A percentile compares a stretch with the other conserved stretches of the same genome.
Conservation (phyloP, 2,888 invertebrate genomes). For the Leptopilina drosophilae region DNA sequence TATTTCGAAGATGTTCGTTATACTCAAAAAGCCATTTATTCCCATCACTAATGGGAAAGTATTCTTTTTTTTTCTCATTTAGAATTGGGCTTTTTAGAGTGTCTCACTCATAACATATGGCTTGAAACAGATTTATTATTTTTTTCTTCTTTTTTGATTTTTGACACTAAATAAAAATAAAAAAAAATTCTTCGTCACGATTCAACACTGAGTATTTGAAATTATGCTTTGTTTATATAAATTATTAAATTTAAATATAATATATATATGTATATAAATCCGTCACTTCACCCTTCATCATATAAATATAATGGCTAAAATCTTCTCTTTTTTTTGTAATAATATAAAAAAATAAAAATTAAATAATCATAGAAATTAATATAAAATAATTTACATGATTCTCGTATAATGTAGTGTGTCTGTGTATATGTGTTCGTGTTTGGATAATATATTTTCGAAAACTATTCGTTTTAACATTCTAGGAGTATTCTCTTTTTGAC, state of each 20-base stretch:
- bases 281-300: constrained; percentile 48
- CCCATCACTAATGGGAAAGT: too few relatives aligned
- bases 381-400: constrained; percentile 69
- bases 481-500: constrained; percentile 38
- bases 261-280: constrained; percentile 49
- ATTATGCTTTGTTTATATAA: constrained; percentile 50
- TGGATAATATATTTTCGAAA: constrained; percentile 45
- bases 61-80: too few relatives aligned
- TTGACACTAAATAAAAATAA: constrained; percentile 31
- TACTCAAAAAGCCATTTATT: constrained; percentile 40
- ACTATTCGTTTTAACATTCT: constrained; percentile 46
- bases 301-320: constrained; percentile 63
- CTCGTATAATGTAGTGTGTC: constrained; percentile 56
- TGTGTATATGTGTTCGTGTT: constrained; percentile 11
- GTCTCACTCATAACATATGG: constrained; percentile 54
- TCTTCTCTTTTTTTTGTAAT: constrained; percentile 50
- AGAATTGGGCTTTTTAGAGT: constrained; percentile 27
- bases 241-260: constrained; percentile 44
- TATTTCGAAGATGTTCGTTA: constrained; percentile 33
- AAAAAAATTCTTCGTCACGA: constrained; percentile 56
- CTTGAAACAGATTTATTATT: constrained; percentile 52
- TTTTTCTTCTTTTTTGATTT: not conserved
- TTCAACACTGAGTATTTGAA: constrained; percentile 66
- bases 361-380: constrained; percentile 71
- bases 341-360: constrained; percentile 69